These are phyloP conservation scores for Rutpela maculata DNA, from an alignment of 2,888 invertebrate genomes.

Conservation along the genomic window DNA sequence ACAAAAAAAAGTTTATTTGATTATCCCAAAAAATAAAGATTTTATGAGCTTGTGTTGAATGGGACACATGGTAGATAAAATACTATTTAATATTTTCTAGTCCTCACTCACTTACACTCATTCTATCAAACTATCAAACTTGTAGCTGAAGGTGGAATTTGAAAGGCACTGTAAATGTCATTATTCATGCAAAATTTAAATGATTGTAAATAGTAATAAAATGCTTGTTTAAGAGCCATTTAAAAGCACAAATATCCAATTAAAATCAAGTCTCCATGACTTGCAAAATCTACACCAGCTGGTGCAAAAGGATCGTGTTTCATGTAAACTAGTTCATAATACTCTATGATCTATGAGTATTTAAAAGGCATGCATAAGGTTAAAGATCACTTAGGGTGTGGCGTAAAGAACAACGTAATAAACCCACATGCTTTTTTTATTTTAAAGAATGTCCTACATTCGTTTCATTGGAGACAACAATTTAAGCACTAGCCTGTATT, in stretches of 20 bases:
- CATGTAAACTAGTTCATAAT: constrained; percentile 41
- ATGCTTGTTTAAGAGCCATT: too few species aligned
- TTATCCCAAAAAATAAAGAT: too few species aligned
- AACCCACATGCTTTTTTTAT: constrained; percentile 11
- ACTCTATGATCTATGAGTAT: constrained; percentile 44
- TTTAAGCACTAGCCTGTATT: not conserved
- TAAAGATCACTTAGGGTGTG: constrained; percentile 44
- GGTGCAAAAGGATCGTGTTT: constrained; percentile 44
- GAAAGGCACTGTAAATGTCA: too few species aligned
- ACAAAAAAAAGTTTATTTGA: too few species aligned
- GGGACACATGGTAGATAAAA: too few species aligned
- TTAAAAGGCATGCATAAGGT: constrained; percentile 34
- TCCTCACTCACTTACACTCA: too few species aligned
- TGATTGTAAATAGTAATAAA: too few species aligned
- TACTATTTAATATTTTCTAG: too few species aligned
- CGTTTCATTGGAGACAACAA: not conserved
- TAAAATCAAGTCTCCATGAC: constrained; percentile 20
- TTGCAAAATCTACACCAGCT: constrained; percentile 40
- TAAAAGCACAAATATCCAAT: not conserved
- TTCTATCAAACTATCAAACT: too few species aligned
- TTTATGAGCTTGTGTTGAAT: too few species aligned
- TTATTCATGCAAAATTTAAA: too few species aligned
- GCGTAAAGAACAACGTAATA: constrained; percentile 12
- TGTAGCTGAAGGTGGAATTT: too few species aligned
- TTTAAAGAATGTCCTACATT: not conserved